Conservation (phyloP, 2,888 invertebrate genomes). For the Platycnemis pennipes region DNA sequence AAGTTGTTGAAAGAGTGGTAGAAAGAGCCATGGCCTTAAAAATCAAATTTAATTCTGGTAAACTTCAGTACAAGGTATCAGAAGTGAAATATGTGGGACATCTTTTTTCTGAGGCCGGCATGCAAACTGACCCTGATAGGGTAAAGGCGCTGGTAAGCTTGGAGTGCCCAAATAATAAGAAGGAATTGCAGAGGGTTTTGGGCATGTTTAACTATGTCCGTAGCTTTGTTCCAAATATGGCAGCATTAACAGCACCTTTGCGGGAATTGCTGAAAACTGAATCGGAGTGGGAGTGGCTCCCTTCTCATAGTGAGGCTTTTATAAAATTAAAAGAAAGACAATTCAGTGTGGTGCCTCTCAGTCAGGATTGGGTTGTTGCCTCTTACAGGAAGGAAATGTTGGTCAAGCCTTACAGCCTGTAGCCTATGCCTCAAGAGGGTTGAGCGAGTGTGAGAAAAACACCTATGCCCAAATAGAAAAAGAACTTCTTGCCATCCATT, state of each 20-base stretch:
- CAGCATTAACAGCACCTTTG: not conserved
- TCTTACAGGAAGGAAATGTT: not conserved
- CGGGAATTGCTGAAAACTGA: not conserved
- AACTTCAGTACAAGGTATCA: not conserved
- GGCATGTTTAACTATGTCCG: not conserved
- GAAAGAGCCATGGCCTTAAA: not conserved
- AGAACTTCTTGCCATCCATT: too few relatives aligned
- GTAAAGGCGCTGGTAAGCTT: not conserved
- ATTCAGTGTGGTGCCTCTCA: constrained; percentile 15
- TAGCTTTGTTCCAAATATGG: constrained; percentile 1
- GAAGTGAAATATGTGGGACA: constrained; percentile 19
- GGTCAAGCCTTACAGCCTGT: not conserved
- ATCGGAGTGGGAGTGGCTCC: not conserved
- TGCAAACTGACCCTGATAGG: not conserved
- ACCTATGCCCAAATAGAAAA: too few relatives aligned
- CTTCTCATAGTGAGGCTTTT: not conserved
- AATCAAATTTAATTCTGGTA: not conserved
- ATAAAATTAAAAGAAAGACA: not conserved
- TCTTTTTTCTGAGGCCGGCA: not conserved
- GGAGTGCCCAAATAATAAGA: not conserved
- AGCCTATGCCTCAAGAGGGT: not conserved
- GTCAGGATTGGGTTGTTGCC: not conserved
- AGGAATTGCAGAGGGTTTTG: not conserved
- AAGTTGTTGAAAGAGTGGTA: not conserved
- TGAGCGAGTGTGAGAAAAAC: too few relatives aligned